Conservation (phyloP, 1,140 invertebrate species). For the Geopemphigus sp. region DNA sequence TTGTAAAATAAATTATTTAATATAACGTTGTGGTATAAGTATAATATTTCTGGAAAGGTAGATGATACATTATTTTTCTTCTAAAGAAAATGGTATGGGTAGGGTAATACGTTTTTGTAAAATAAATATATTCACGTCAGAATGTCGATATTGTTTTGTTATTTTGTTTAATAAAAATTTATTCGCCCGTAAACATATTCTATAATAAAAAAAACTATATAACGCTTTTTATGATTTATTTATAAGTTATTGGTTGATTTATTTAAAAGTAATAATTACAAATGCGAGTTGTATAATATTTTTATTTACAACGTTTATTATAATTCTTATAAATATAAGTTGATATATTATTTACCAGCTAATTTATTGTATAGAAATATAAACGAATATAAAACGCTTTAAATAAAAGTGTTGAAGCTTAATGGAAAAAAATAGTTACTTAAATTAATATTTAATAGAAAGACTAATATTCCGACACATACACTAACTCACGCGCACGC, state of each 20-base stretch:
- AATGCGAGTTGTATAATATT: background rate
- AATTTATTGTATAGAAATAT: too few species aligned
- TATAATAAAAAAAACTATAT: background rate
- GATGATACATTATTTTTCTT: background rate
- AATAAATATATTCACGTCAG: background rate
- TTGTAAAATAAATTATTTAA: conserved; percentile 16
- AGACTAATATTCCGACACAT: background rate
- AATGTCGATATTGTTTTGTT: background rate
- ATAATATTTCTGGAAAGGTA: conserved; percentile 1
- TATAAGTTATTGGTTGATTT: background rate
- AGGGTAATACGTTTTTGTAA: background rate
- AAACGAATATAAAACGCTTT: too few species aligned
- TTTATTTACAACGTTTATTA: background rate
- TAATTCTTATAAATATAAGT: background rate
- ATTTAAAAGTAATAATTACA: background rate
- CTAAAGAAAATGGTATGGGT: background rate
- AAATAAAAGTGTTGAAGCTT: background rate
- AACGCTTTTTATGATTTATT: background rate
- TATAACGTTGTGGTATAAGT: background rate
- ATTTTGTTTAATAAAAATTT: background rate
- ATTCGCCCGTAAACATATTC: background rate
- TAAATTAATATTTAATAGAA: background rate
- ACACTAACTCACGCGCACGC: too few species aligned
- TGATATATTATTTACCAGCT: background rate
- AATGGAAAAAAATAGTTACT: background rate